These are phyloP conservation scores for Eilema sororculum DNA, from an alignment of 2,888 invertebrate species.

Conservation along the genomic window DNA sequence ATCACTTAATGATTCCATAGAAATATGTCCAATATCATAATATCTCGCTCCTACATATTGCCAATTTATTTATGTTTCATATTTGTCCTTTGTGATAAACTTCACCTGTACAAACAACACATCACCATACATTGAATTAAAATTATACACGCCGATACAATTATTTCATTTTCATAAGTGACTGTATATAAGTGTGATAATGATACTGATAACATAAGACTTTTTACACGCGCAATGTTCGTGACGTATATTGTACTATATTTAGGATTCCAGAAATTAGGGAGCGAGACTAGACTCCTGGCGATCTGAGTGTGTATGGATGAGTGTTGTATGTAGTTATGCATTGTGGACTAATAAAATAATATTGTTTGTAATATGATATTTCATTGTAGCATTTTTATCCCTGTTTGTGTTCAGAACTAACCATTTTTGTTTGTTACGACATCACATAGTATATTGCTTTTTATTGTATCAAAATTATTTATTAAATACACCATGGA, in stretches of 20 bases:
- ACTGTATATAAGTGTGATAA: conserved; percentile 19
- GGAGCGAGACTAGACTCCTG: conserved; percentile 48
- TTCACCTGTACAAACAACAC: conserved; percentile 45
- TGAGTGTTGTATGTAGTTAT: conserved; percentile 51
- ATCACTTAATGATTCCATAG: conserved; percentile 31
- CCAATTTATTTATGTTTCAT: conserved; percentile 19
- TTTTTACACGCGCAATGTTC: conserved; percentile 23
- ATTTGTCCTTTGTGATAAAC: conserved; percentile 27
- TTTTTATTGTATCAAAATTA: conserved; percentile 1
- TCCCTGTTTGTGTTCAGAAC: not conserved
- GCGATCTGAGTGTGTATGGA: conserved; percentile 67
- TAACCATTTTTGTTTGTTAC: not conserved
- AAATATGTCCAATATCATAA: conserved; percentile 40
- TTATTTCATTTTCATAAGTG: conserved; percentile 19
- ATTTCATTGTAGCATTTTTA: conserved; percentile 29
- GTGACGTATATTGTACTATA: conserved; percentile 21
- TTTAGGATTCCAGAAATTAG: conserved; percentile 30
- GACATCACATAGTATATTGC: not conserved
- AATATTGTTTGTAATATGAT: conserved; percentile 66
- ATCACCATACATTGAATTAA: conserved; percentile 21
- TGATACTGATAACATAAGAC: conserved; percentile 9
- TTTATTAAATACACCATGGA: conserved; percentile 3
- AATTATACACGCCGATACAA: conserved; percentile 14
- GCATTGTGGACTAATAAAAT: conserved; percentile 63
- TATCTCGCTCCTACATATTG: conserved; percentile 37